Evolutionary conservation across 1,140 invertebrate species (phyloP), one percentile per base, ranked within the genome.

Genomic region (Choristoneura fumiferana): DNA sequence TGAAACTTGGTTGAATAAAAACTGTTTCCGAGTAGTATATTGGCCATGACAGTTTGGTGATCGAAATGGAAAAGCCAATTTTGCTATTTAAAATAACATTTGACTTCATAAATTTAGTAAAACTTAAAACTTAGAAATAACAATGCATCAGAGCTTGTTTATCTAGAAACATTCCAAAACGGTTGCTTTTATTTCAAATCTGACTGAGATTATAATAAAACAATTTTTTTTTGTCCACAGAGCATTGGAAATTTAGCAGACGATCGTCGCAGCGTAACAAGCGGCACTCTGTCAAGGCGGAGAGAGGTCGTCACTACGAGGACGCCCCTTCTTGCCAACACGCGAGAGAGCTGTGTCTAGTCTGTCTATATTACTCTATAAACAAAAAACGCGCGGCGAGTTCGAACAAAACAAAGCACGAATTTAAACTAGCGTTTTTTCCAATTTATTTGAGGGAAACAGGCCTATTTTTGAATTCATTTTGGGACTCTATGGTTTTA

Each of bases 281-380:
- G 85, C 52, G 85, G 85, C 0, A 88, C 82, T 8, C 57, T 87
- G 13, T 80, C 85, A 4, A 66, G 84, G 39, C 79, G 84, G 65
- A 90, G 94, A 62, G 95, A 96, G 82, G 94, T 96, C 8, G 95
- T 96, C 13, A 96, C 95, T 6, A 95, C 96, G 9, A 91, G 95
- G 68, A 96, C 95, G 34, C 95, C 95, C 0, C 89, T 96, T 0
- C 93, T 96, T 87, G 93, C 92, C 38, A 87, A 87, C 54, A 95
- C 94, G 40, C 93, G 95, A 66, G 95, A 96, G 78, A 96, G 95
- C 81, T 96, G 95, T 80, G 95, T 96, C 86, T 96, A 96, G 67
- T 67, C 54, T 65, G 35, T 29, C 22, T 29, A 29, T 39, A 38
- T 40, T 52, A 37, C 17, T 14, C 13, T 10, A 36, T n/a, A 54